Base-by-base conservation (phyloP, 1,140 invertebrate species). In the Paramacrobiotus metropolitanus region DNA sequence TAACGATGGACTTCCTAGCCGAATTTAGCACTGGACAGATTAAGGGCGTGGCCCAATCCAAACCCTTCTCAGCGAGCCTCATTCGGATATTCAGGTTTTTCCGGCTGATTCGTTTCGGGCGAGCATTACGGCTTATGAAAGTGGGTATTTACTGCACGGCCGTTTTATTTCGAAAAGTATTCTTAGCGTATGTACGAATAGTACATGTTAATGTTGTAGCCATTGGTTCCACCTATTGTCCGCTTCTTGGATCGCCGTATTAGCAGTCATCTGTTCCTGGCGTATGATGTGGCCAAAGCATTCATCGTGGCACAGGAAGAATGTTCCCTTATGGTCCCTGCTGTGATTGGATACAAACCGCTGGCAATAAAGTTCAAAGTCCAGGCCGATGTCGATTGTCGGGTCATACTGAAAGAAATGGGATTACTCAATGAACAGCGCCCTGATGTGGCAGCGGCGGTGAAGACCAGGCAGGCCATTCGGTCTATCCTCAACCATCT, bases 401-500 rank as follows among this genome's bases (percentile, higher is more conserved):
- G 71, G 31, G 66, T 69, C 30, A 69, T 73, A 4, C 68, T 73
- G 31, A 68, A 68, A 61, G 70, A 69, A 64, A 62, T 74, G 15
- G 71, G 71, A 69, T 63, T 72, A 44, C 64, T 76, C 21, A 71
- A 75, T 64, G 72, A 73, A 60, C 64, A 70, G 29, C 68, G 74
- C 64, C 74, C 74, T 24, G 72, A 72, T 28, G 72, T 77, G 60
- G 75, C 74, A 0, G 66, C 75, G 34, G 72, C 73, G 3, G 72
- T 75, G 2, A 76, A 77, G 65, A 76, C 74, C 3, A 65, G 74
- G 1, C 75, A 76, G 34, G 74, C 75, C 15, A 72, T 70, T 61
- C 66, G 75, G 44, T 68, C 69, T 61, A 71, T 76, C 3, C 66
- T 77, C 1, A 77, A 77, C 64, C 70, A 72, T 30, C 66, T 75